phyloP scores from a whole-genome alignment of 1,140 invertebrate genomes.

The Drosophila bifasciata region DNA sequence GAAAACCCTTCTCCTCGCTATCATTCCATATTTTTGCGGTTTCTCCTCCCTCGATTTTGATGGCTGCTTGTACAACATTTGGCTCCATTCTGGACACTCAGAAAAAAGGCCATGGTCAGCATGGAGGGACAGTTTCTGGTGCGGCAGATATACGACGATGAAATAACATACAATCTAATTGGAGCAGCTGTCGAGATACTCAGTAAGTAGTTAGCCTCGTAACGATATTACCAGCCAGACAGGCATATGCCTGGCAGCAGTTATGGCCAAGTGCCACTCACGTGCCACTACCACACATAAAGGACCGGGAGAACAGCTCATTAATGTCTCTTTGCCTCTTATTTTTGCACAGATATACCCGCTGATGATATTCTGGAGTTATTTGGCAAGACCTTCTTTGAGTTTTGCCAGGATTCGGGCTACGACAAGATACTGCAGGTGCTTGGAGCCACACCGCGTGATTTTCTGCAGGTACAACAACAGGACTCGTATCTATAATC shows the following conservation, averaged over 20 bases:
- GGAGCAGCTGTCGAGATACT: constrained; percentile 94
- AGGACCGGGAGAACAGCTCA: constrained; percentile 13
- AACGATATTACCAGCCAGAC: too few species aligned
- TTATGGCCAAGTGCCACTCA: constrained; percentile 23
- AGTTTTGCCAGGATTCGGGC: constrained; percentile 97
- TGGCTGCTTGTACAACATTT: constrained; percentile 52
- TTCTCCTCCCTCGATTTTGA: constrained; percentile 49
- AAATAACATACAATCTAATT: constrained; percentile 97
- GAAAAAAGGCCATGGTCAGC: constrained; percentile 94
- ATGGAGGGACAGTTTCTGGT: constrained; percentile 98
- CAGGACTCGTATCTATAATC: not conserved
- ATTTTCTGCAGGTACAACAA: constrained; percentile 92
- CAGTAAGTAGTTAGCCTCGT: constrained; percentile 87
- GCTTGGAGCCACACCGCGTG: constrained; percentile 94
- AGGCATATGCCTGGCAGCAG: constrained; percentile 12
- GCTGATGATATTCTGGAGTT: constrained; percentile 95
- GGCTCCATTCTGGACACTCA: constrained; percentile 87
- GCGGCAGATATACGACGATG: constrained; percentile 97
- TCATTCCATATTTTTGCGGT: constrained; percentile 44
- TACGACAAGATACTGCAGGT: constrained; percentile 97
- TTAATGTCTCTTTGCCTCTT: constrained; percentile 15
- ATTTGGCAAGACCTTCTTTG: constrained; percentile 97
- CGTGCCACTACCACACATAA: too few species aligned
- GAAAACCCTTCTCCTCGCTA: constrained; percentile 31
- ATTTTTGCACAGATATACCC: constrained; percentile 89